Conservation (phyloP, 1,140 invertebrate genomes). For the Pseudomyrmex concolor region DNA sequence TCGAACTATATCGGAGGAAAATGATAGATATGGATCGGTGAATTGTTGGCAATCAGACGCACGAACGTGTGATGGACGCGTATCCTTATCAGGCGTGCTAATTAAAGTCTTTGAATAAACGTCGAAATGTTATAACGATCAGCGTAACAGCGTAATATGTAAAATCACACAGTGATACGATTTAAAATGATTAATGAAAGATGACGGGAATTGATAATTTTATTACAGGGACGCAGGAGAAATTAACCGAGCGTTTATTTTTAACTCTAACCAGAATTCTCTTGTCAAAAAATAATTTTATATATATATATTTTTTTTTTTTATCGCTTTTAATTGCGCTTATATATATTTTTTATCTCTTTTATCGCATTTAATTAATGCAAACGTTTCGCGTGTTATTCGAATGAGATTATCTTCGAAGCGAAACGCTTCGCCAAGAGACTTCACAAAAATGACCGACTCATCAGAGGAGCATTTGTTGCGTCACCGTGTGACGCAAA, state of each 20-base stretch:
- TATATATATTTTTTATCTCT: background rate
- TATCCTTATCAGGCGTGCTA: background rate
- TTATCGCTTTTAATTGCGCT: too few relatives aligned
- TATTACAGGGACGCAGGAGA: background rate
- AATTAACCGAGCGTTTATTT: background rate
- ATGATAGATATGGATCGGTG: constrained; percentile 29
- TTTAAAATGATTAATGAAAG: background rate
- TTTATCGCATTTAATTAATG: too few relatives aligned
- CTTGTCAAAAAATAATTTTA: background rate
- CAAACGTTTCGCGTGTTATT: background rate
- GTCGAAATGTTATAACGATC: background rate
- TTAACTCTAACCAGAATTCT: background rate
- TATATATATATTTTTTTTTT: background rate
- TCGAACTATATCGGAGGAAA: background rate
- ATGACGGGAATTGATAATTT: background rate
- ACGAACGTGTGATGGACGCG: background rate
- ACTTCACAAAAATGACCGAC: background rate
- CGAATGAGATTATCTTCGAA: background rate
- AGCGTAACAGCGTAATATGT: background rate
- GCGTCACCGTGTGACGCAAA: background rate
- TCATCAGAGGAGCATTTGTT: background rate
- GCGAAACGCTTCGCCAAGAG: background rate
- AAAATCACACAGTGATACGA: constrained; percentile 1
- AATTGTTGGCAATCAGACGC: background rate
- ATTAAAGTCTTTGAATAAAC: constrained; percentile 20